These are phyloP conservation scores for Spea bombifrons DNA, from an alignment of 2,113 vertebrate species.

Conservation along the genomic window DNA sequence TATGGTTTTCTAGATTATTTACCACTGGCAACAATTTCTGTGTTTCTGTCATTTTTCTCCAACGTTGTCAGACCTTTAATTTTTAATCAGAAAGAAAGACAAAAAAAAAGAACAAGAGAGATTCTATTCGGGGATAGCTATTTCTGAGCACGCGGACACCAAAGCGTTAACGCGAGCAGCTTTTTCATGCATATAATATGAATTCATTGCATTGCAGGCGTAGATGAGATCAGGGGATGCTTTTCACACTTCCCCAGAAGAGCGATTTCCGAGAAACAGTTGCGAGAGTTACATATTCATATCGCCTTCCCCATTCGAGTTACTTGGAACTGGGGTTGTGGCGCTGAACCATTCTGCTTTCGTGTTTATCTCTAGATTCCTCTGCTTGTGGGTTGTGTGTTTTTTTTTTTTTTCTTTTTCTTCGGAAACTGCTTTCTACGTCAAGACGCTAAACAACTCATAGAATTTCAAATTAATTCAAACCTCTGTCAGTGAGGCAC, in stretches of 20 bases:
- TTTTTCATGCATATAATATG: too few relatives aligned
- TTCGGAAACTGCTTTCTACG: constrained; percentile 24
- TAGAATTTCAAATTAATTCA: background rate
- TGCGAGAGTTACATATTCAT: background rate
- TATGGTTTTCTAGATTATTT: too few relatives aligned
- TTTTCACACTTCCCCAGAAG: constrained; percentile 11
- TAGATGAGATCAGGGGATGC: background rate
- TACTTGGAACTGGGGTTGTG: constrained; percentile 33
- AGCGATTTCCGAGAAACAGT: constrained; percentile 29
- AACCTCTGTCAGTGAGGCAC: background rate
- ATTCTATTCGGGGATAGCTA: too few relatives aligned
- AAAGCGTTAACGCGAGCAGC: too few relatives aligned
- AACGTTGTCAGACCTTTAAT: too few relatives aligned
- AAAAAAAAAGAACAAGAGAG: too few relatives aligned
- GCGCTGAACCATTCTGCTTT: constrained; percentile 28
- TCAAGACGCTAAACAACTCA: background rate
- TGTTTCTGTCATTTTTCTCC: too few relatives aligned
- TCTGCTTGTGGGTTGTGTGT: constrained; percentile 5
- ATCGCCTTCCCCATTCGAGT: constrained; percentile 34
- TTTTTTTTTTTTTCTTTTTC: background rate
- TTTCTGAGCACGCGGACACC: too few relatives aligned
- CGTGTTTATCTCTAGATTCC: constrained; percentile 15
- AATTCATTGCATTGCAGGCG: too few relatives aligned
- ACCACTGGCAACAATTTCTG: too few relatives aligned
- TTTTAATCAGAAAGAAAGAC: too few relatives aligned